phyloP scores from a whole-genome alignment of 2,888 invertebrate genomes.

The Dione vanillae region DNA sequence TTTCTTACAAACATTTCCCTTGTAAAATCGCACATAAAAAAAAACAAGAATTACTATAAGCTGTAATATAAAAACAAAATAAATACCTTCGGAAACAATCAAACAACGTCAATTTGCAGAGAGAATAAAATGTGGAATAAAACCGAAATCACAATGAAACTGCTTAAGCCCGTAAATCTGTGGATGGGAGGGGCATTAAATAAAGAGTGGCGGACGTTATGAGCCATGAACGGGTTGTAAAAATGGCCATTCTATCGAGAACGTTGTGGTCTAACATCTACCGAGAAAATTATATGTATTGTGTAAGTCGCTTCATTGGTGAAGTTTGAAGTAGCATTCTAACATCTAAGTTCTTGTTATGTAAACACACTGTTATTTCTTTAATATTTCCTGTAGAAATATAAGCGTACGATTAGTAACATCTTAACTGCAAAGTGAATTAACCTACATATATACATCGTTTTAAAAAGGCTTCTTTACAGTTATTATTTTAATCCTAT shows the following conservation, averaged over 20 bases:
- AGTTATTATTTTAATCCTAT: too few species aligned
- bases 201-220: constrained; percentile 61
- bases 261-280: constrained; percentile 12
- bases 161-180: constrained; percentile 53
- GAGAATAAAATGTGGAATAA: constrained; percentile 30
- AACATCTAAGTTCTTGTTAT: background rate
- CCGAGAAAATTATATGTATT: constrained; percentile 8
- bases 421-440: too few species aligned
- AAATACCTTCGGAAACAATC: constrained; percentile 24
- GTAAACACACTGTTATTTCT: background rate
- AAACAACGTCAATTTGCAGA: constrained; percentile 22
- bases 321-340: background rate
- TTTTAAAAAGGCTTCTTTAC: too few species aligned
- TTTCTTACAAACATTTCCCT: background rate
- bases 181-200: constrained; percentile 58
- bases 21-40: background rate
- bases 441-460: too few species aligned
- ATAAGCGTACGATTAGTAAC: too few species aligned
- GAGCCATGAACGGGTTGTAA: constrained; percentile 64
- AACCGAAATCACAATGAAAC: constrained; percentile 35
- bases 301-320: background rate
- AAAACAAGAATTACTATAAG: background rate
- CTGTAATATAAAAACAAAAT: constrained; percentile 23
- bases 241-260: constrained; percentile 67
- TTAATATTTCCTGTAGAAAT: too few species aligned